These are phyloP conservation scores for Athetis lepigone DNA, from an alignment of 2,888 invertebrate genomes.

Conservation along the genomic window DNA sequence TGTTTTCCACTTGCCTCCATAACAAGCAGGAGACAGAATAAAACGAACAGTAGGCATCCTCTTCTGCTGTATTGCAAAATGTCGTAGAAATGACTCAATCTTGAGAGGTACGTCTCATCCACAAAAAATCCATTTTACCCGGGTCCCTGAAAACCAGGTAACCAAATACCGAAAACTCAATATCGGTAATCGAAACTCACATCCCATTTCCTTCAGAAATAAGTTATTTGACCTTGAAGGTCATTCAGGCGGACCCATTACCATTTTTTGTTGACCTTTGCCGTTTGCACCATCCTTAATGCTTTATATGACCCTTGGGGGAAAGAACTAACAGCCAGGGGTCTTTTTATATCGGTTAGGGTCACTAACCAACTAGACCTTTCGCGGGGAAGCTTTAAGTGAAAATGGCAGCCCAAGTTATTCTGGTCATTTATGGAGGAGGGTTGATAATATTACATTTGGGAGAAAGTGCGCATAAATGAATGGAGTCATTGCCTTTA, in stretches of 20 bases:
- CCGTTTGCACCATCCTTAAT: conserved; percentile 30
- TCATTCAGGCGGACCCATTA: conserved; percentile 38
- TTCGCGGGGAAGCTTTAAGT: background rate
- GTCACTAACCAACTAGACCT: conserved; percentile 8
- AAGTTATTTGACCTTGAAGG: conserved; percentile 48
- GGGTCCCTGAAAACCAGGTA: too few species aligned
- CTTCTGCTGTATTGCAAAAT: too few species aligned
- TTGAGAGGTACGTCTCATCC: too few species aligned
- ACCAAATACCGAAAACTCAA: conserved; percentile 2
- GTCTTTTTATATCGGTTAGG: conserved; percentile 46
- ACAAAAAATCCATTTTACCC: too few species aligned
- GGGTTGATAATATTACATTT: conserved; percentile 42
- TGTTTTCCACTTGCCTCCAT: too few species aligned
- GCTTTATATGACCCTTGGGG: conserved; percentile 49
- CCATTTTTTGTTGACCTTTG: conserved; percentile 51
- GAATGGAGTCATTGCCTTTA: conserved; percentile 35
- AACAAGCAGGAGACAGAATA: too few species aligned
- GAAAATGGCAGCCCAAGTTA: background rate
- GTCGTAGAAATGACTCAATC: too few species aligned
- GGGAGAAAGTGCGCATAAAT: conserved; percentile 26
- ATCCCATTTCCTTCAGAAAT: conserved; percentile 44
- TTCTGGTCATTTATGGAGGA: conserved; percentile 4
- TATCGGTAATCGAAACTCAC: conserved; percentile 31
- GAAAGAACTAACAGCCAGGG: conserved; percentile 38
- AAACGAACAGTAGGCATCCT: too few species aligned